Evolutionary conservation across 1,140 invertebrate species (phyloP).

Genomic region (Nymphalis io): DNA sequence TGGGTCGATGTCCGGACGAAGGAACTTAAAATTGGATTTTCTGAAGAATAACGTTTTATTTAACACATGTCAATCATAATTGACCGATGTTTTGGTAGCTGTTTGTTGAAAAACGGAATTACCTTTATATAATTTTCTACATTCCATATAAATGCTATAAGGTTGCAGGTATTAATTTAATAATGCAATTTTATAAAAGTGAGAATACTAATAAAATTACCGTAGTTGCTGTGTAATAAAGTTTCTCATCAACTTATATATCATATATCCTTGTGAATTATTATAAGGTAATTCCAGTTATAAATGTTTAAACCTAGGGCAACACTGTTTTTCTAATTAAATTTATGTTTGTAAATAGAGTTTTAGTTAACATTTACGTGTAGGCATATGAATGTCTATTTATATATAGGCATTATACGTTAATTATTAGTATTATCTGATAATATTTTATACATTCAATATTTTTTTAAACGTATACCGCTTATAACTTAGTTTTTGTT

Average conservation of each 20-base stretch:
- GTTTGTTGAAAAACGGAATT: not conserved
- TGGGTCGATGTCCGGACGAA: constrained; percentile 77
- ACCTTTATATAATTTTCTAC: constrained; percentile 9
- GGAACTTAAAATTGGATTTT: constrained; percentile 76
- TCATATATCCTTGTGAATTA: not conserved
- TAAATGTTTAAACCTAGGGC: constrained; percentile 5
- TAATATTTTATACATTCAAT: not conserved
- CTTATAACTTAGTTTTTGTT: not conserved
- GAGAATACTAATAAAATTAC: constrained; percentile 10
- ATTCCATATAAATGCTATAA: constrained; percentile 4
- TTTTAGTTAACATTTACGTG: not conserved
- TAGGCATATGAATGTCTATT: too few relatives aligned
- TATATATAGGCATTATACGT: too few relatives aligned
- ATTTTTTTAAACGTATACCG: not conserved
- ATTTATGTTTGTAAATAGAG: not conserved
- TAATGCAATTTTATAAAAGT: constrained; percentile 14
- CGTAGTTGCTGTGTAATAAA: constrained; percentile 1
- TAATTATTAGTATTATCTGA: too few relatives aligned
- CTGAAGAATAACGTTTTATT: constrained; percentile 64
- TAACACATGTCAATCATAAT: constrained; percentile 47
- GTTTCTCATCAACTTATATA: constrained; percentile 4
- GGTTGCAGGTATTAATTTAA: constrained; percentile 10
- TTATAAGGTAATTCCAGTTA: constrained; percentile 3
- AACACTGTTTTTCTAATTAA: constrained; percentile 1
- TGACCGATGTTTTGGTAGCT: constrained; percentile 17